Conservation (phyloP, 2,113 vertebrate genomes). For the Toxostoma redivivum region DNA sequence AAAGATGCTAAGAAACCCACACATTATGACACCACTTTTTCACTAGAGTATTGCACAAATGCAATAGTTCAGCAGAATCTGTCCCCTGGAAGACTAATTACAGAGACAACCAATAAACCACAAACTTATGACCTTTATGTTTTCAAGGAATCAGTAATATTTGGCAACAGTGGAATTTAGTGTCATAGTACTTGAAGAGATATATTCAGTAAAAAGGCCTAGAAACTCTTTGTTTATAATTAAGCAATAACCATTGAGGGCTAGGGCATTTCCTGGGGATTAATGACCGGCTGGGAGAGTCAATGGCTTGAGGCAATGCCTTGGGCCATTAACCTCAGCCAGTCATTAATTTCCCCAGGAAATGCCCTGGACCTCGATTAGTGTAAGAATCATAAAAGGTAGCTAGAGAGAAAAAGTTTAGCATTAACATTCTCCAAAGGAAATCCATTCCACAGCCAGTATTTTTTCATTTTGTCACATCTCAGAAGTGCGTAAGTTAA, state of each 20-base stretch:
- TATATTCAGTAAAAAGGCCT: background rate
- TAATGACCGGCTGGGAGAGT: conserved; percentile 42
- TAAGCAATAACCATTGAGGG: conserved; percentile 50
- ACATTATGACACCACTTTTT: background rate
- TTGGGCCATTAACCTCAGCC: conserved; percentile 49
- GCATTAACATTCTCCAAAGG: conserved; percentile 11
- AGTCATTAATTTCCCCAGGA: conserved; percentile 64
- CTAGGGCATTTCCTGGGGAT: conserved; percentile 58
- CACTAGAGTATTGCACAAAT: background rate
- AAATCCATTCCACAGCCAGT: background rate
- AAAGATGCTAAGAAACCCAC: background rate
- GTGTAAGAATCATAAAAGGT: conserved; percentile 18
- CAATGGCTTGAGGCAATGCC: conserved; percentile 21
- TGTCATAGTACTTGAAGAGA: background rate
- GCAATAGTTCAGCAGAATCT: background rate
- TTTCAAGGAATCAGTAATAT: conserved; percentile 16
- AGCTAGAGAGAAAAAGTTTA: conserved; percentile 34
- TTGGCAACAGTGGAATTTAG: conserved; percentile 20
- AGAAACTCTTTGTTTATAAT: conserved; percentile 60
- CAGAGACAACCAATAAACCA: background rate
- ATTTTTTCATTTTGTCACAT: background rate
- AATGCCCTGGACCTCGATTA: conserved; percentile 39
- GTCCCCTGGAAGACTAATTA: background rate
- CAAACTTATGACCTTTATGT: background rate
- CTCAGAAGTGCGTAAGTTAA: background rate